Conservation (phyloP, 1,140 invertebrate species). For the Magallana angulata region DNA sequence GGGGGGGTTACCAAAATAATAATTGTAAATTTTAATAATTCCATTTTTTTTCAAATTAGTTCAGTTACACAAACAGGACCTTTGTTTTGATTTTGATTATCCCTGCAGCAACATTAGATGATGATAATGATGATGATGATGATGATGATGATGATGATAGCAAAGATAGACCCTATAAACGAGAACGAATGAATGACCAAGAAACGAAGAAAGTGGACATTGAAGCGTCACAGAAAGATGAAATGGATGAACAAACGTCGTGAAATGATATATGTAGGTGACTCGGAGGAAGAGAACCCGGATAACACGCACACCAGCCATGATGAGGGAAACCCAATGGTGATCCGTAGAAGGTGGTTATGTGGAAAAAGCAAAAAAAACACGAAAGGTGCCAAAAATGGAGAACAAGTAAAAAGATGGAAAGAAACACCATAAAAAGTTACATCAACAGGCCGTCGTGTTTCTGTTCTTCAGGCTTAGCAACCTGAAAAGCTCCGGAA, state of each 20-base stretch:
- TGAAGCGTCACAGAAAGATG: background rate
- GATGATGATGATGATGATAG: background rate
- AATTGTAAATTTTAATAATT: too few species aligned
- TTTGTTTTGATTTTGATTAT: background rate
- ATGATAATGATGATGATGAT: background rate
- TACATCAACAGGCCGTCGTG: background rate
- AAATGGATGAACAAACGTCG: background rate
- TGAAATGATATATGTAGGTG: background rate
- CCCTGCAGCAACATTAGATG: background rate
- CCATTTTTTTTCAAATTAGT: too few species aligned
- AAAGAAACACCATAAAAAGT: background rate
- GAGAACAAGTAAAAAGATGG: background rate
- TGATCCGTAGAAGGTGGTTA: background rate
- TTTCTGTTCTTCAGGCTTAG: background rate
- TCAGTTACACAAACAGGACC: too few species aligned
- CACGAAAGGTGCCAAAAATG: background rate
- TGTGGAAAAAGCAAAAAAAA: background rate
- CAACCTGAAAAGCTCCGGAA: background rate
- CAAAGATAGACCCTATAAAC: background rate
- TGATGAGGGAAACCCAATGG: background rate
- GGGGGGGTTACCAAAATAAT: too few species aligned
- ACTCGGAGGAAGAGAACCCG: background rate
- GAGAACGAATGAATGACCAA: background rate
- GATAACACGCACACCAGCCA: background rate
- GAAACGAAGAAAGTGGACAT: background rate